Conservation (phyloP, 2,888 invertebrate genomes). For the Drosophila anomelani region DNA sequence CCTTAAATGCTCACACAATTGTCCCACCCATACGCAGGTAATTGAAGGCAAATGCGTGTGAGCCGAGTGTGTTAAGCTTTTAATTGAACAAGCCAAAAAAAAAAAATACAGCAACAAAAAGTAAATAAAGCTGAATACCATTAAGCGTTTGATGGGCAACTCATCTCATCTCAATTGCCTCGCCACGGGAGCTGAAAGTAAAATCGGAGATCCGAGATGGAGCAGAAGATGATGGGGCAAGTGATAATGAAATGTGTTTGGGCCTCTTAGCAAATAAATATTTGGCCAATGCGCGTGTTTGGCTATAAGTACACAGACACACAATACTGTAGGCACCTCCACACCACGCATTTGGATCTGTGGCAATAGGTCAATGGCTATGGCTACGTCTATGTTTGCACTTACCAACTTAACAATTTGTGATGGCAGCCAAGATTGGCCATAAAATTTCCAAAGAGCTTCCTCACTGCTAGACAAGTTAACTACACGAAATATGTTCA, state of each 20-base stretch:
- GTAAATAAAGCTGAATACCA: constrained; percentile 43
- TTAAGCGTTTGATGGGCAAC: constrained; percentile 65
- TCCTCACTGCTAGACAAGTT: constrained; percentile 5
- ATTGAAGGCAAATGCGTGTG: constrained; percentile 43
- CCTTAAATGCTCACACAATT: constrained; percentile 46
- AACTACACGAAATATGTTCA: constrained; percentile 10
- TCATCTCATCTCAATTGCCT: constrained; percentile 69
- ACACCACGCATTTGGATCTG: constrained; percentile 37
- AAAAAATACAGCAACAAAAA: constrained; percentile 33
- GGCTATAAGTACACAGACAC: constrained; percentile 32
- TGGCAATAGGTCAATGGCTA: constrained; percentile 77
- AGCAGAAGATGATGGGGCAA: constrained; percentile 37
- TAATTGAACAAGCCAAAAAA: constrained; percentile 73
- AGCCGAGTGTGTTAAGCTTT: constrained; percentile 59
- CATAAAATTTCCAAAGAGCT: constrained; percentile 8
- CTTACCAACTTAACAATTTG: constrained; percentile 30
- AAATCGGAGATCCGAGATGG: constrained; percentile 8
- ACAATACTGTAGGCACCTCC: constrained; percentile 1
- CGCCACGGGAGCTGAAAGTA: constrained; percentile 49
- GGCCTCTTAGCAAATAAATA: constrained; percentile 59
- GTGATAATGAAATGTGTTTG: constrained; percentile 68
- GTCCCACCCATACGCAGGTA: constrained; percentile 52
- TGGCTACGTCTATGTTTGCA: constrained; percentile 61
- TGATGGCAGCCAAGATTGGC: constrained; percentile 28
- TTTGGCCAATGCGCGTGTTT: constrained; percentile 57